These are phyloP conservation scores for Schlechtendalia chinensis DNA, from an alignment of 1,140 invertebrate genomes.

Conservation along the genomic window DNA sequence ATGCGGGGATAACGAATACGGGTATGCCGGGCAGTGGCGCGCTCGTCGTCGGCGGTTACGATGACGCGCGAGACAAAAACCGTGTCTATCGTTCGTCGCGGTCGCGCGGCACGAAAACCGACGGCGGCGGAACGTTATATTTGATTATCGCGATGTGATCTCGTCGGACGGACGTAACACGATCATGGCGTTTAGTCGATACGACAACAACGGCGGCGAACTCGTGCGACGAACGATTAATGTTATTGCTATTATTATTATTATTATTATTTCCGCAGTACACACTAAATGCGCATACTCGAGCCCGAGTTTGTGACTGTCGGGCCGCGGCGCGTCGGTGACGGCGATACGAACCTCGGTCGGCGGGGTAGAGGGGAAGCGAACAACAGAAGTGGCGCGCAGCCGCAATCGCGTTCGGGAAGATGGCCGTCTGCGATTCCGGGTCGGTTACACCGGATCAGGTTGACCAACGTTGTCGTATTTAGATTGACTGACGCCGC, in stretches of 20 bases:
- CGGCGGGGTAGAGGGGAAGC: not conserved
- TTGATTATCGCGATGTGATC: too few species aligned
- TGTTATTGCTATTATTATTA: not conserved
- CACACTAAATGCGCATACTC: not conserved
- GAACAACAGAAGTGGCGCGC: conserved; percentile 3
- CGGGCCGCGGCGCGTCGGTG: not conserved
- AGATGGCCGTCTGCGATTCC: conserved; percentile 13
- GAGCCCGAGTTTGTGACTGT: not conserved
- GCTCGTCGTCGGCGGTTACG: too few species aligned
- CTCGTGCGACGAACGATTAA: not conserved
- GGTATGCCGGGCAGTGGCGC: not conserved
- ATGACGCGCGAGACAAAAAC: too few species aligned
- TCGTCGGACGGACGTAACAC: too few species aligned
- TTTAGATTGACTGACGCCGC: too few species aligned
- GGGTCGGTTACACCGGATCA: conserved; percentile 5
- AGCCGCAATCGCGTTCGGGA: not conserved
- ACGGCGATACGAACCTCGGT: not conserved
- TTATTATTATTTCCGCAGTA: not conserved
- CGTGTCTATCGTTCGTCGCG: too few species aligned
- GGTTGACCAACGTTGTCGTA: conserved; percentile 24
- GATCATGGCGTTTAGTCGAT: too few species aligned
- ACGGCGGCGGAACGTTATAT: too few species aligned
- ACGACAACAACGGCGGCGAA: too few species aligned
- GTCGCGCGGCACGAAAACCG: not conserved
- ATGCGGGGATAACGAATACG: not conserved